phyloP scores from a whole-genome alignment of 2,888 invertebrate genomes.

The Neocrepidodera transversa region DNA sequence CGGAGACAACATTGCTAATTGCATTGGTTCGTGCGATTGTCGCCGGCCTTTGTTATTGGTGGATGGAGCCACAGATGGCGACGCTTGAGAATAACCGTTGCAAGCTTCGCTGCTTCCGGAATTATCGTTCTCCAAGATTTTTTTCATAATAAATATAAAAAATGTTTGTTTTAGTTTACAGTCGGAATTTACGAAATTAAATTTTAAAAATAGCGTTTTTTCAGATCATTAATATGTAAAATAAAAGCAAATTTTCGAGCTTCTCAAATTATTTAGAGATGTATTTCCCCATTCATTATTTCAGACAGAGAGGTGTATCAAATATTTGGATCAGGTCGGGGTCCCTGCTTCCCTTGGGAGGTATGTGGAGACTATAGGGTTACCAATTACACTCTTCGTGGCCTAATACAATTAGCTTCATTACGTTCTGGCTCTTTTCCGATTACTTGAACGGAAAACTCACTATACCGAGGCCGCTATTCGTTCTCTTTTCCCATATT shows the following conservation, averaged over 20 bases:
- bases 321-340: conserved; percentile 46
- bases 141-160: no score
- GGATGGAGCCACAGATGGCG: conserved; percentile 43
- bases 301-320: conserved; percentile 29
- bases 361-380: conserved; percentile 45
- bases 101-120: no score
- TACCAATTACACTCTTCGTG: conserved; percentile 52
- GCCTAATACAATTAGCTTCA: conserved; percentile 51
- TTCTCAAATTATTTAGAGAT: neutral
- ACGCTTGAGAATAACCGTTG: conserved; percentile 3
- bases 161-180: neutral
- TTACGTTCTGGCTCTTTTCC: conserved; percentile 46
- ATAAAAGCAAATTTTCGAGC: no score
- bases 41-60: conserved; percentile 46
- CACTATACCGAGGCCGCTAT: conserved; percentile 1
- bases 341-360: conserved; percentile 29
- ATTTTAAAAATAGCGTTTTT: no score
- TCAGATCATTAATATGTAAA: no score
- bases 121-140: no score
- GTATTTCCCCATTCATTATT: conserved; percentile 8
- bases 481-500: neutral
- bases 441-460: conserved; percentile 37
- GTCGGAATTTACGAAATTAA: no score
- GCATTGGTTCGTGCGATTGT: conserved; percentile 53
- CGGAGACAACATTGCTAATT: conserved; percentile 59